Conservation (phyloP, 2,888 invertebrate genomes). For the Cabera pusaria region DNA sequence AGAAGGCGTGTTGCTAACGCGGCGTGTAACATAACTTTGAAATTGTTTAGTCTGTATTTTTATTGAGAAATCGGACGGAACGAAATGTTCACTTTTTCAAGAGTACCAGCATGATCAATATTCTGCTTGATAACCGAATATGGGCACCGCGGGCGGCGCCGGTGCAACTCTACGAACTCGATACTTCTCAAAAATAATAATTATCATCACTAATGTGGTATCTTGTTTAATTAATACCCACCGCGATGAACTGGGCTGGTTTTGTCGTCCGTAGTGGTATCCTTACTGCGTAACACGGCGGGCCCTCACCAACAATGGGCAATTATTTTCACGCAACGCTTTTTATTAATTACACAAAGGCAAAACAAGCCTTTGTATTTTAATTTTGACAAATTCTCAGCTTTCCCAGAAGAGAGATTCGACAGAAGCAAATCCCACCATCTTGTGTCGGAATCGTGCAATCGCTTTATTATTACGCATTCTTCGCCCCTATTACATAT, state of each 20-base stretch:
- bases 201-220: slow-evolving; percentile 8
- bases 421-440: slow-evolving; percentile 25
- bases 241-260: slow-evolving; percentile 10
- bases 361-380: slow-evolving; percentile 68
- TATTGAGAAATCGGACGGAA: slow-evolving; percentile 13
- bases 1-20: slow-evolving; percentile 8
- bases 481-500: slow-evolving; percentile 24
- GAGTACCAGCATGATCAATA: slow-evolving; percentile 8
- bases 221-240: slow-evolving; percentile 36
- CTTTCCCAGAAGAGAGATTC: slow-evolving; percentile 56
- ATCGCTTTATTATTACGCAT: slow-evolving; percentile 27
- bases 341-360: slow-evolving; percentile 68
- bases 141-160: neutral
- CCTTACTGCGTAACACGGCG: slow-evolving; percentile 17
- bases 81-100: slow-evolving; percentile 5
- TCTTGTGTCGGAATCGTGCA: slow-evolving; percentile 26
- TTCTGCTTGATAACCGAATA: slow-evolving; percentile 8
- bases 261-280: slow-evolving; percentile 15
- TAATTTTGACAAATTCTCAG: slow-evolving; percentile 72
- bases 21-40: slow-evolving; percentile 9
- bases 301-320: slow-evolving; percentile 56
- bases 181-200: slow-evolving; percentile 21
- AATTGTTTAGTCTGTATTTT: slow-evolving; percentile 12
- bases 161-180: too few species aligned
- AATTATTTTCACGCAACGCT: slow-evolving; percentile 66